Evolutionary conservation across 2,797 vertebrate genomes (phyloP), one percentile per base, ranked within the genome.

Genomic region (Monodelphis domestica): DNA sequence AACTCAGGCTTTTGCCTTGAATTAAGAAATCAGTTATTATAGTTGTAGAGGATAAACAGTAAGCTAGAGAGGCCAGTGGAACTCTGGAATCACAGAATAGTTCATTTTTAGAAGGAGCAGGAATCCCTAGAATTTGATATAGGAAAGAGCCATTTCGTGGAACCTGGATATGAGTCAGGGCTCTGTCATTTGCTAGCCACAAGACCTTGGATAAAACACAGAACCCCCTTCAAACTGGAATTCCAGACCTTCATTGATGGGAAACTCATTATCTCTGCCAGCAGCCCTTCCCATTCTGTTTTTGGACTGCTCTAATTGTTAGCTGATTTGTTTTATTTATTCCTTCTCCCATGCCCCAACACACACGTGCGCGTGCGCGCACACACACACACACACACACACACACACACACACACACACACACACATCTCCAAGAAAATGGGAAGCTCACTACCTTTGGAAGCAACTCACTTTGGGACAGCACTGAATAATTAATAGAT

Each of bases 11-110:
- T 96, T 96, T 96, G 89, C 94, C 90, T 92, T 51, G 84, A 95
- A 98, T 96, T 96, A 98, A 97, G 97, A 97, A 93, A 56, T 98
- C 97, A 96, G 91, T 97, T 98, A 97, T 95, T 98, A 97, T 96
- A 96, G 96, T 92, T 97, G 97, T 94, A 89, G 95, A 97, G 96
- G 96, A 96, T 96, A 97, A 97, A 88, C 95, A 89, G 88, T 90
- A 53, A 90, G 89, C 94, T 94, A 89, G 95, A 95, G 94, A 92
- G 94, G 84, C 95, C 90, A 91, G 94, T 95, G 89, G 87, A 91
- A 90, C 94, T 96, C 54, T 90, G 87, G 9, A 84, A 84, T 84
- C 38, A 26, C 38, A 50, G 70, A 84, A 26, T 26, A 38, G 24
- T 78, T 5, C 1, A 26, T 38, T 84, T 50, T 5, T 7, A 11